phyloP scores from a whole-genome alignment of 1,140 invertebrate species.

The Homalodisca vitripennis region DNA sequence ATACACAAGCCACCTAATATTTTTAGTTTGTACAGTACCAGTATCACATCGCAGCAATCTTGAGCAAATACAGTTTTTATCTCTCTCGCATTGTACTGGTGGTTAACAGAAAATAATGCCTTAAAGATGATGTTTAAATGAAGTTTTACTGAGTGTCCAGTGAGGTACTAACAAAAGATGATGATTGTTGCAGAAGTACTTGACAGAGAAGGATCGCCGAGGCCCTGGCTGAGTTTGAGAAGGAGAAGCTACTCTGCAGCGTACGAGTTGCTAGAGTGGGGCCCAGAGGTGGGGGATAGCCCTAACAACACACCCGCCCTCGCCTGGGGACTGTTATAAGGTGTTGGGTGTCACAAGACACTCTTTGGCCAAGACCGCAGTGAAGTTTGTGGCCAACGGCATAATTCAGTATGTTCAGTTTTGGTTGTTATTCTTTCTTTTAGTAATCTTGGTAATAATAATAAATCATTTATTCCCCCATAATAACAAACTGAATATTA shows the following conservation, averaged over 20 bases:
- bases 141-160: no score
- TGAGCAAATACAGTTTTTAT: no score
- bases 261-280: conserved; percentile 51
- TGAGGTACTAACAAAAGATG: no score
- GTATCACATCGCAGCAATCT: no score
- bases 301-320: conserved; percentile 36
- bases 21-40: no score
- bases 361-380: conserved; percentile 49
- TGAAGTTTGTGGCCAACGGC: conserved; percentile 43
- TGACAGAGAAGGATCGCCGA: conserved; percentile 46
- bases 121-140: no score
- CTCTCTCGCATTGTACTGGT: no score
- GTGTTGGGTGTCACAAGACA: conserved; percentile 49
- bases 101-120: not conserved
- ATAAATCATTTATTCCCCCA: no score
- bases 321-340: conserved; percentile 51
- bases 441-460: no score
- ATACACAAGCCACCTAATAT: no score
- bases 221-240: conserved; percentile 50
- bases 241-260: conserved; percentile 45
- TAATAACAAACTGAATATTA: no score
- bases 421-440: no score
- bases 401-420: conserved; percentile 17
- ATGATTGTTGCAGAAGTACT: conserved; percentile 40
- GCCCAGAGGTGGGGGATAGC: conserved; percentile 44